Percentiles rank a stretch among this genome's conserved stretches.
phyloP scores from a whole-genome alignment of 2,113 vertebrate genomes.

The Macroglossus sobrinus region DNA sequence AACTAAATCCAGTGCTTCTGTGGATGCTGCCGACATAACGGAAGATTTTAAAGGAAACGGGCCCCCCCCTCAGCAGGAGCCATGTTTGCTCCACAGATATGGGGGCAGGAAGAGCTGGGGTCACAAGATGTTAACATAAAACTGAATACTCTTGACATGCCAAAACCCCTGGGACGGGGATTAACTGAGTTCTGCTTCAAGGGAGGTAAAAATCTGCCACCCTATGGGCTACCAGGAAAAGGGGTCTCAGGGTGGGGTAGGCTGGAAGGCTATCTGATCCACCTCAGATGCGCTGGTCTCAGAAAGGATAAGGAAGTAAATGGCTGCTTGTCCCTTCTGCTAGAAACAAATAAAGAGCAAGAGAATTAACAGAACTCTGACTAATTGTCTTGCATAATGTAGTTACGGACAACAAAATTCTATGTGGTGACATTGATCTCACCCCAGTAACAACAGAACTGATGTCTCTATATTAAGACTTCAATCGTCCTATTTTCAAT shows the following conservation, averaged over 20 bases:
- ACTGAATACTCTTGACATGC: background rate
- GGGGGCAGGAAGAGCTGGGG: background rate
- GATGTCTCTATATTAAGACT: background rate
- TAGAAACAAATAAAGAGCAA: background rate
- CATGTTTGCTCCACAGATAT: background rate
- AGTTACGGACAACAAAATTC: background rate
- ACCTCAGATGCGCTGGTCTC: background rate
- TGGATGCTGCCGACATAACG: background rate
- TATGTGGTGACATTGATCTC: background rate
- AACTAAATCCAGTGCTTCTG: background rate
- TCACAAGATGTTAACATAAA: background rate
- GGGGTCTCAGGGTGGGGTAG: background rate
- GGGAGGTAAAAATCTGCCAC: background rate
- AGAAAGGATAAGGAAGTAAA: background rate
- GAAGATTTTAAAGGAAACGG: background rate
- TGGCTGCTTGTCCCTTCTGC: background rate
- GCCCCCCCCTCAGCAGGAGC: background rate
- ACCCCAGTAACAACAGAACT: background rate
- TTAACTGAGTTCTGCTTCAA: background rate
- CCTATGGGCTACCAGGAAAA: background rate
- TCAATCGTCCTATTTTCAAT: background rate
- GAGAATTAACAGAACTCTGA: background rate
- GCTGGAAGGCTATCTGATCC: background rate
- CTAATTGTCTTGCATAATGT: background rate
- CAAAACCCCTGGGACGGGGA: background rate